Base-by-base conservation (phyloP, 2,797 vertebrate species). In the Lutjanus campechanus region DNA sequence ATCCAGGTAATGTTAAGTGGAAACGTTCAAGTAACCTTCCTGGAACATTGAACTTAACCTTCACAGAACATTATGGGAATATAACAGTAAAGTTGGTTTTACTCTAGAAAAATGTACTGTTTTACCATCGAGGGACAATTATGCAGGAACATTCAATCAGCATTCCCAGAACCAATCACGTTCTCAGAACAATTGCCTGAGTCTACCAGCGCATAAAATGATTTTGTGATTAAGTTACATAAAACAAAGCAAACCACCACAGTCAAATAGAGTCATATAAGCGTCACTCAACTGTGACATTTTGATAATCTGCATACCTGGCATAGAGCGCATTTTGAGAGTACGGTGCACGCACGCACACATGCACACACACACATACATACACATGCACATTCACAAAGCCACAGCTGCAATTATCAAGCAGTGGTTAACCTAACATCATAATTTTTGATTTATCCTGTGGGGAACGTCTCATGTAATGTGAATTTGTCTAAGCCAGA, bases 361-460 rank as follows among this genome's bases (percentile, higher is more conserved):
- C 41, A 44, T 10, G 8, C 43, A 44, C 43, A 44, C 8, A 44
- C 43, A 76, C 73, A 53, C 66, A 81, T 55, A 46, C 44, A 46
- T 13, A 12, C 44, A 46, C 44, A 36, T 11, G 44, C 67, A 77
- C 80, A 58, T 59, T 76, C 83, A 77, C 77, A 76, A 78, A 83
- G 70, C 77, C 85, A 51, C 88, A 90, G 69, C 81, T 82, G 82
- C 79, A 92, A 89, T 76, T 83, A 87, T 87, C 70, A 83, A 87
- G 83, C 65, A 44, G 81, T 55, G 74, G 86, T 91, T 90, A 85
- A 92, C 78, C 85, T 44, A 89, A 85, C 88, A 80, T 89, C 84
- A 81, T 92, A 76, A 89, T 85, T 85, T 91, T 92, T 91, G 78
- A 92, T 94, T 91, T 89, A 88, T 93, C 88, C 91, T 77, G 83